Base-by-base conservation (phyloP, 2,797 vertebrate species). In the Hylomyscus alleni region DNA sequence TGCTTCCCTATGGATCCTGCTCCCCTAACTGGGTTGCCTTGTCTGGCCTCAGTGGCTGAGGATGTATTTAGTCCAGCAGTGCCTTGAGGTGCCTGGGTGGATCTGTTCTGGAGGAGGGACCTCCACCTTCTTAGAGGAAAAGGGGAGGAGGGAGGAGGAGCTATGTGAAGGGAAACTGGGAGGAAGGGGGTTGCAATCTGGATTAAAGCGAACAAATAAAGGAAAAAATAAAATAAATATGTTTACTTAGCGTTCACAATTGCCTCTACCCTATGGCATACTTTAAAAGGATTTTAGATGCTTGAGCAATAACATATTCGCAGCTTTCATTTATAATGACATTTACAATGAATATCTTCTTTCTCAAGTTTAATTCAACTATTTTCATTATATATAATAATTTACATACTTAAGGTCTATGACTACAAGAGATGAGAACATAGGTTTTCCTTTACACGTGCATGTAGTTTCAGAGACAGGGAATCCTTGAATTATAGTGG, bases 321-420 rank as follows among this genome's bases (percentile, higher is more conserved):
- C 29, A 54, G 47, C 24, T 77, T 95, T 95, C 95, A 67, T 77
- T 92, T 96, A 12, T 34, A 87, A 47, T 65, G 65, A 83, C 89
- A 90, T 73, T 93, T 89, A 85, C 26, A 19, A 89, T 40, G 60
- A 78, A 76, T 89, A 62, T n/a, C 96, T 96, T 92, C 29, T 85
- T 82, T 54, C 62, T 80, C 2, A 14, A 34, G 47, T 47, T 83
- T 85, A 93, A 92, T 87, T 94, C 50, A 96, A 95, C 93, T 76
- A 54, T 96, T 98, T 97, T 29, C 17, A 81, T 62, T 62, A 80
- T 80, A 92, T 47, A 67, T 93, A 40, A 6, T 77, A 95, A 90
- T 34, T 91, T 91, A 76, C 90, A 80, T 47, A 75, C 73, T 77
- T 86, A 58, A 40, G 72, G n/a, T 75, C 82, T 93, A 77, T 95